phyloP scores from a whole-genome alignment of 2,113 vertebrate species.

The Ceratotherium simum region DNA sequence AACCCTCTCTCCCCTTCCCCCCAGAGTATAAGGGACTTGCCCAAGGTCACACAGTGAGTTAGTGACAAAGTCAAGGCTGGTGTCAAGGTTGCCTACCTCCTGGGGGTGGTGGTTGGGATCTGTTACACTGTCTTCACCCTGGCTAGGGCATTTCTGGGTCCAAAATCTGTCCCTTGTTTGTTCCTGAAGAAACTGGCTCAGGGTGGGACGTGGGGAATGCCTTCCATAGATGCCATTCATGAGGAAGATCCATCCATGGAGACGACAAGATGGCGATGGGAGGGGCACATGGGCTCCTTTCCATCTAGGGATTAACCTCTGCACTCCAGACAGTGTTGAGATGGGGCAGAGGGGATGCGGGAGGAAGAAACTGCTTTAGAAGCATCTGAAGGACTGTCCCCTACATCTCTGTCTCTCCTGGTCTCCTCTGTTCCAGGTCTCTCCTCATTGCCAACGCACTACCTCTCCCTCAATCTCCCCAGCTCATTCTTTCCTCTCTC shows the following conservation, averaged over 20 bases:
- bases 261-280: not conserved
- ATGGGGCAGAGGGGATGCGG: not conserved
- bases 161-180: not conserved
- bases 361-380: not conserved
- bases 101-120: not conserved
- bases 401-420: not conserved
- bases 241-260: not conserved
- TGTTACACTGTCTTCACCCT: not conserved
- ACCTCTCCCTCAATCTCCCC: not conserved
- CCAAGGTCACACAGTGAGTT: not conserved
- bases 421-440: not conserved
- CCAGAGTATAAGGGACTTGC: not conserved
- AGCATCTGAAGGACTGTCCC: not conserved
- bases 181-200: not conserved
- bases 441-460: not conserved
- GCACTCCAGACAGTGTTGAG: accelerated
- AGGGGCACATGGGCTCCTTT: not conserved
- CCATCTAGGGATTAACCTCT: not conserved
- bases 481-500: not conserved
- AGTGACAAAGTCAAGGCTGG: not conserved
- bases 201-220: not conserved
- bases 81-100: not conserved
- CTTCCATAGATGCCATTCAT: not conserved
- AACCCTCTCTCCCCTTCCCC: not conserved
- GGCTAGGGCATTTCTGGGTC: not conserved